Conservation (phyloP, 2,888 invertebrate species). For the Scaptomyza reducta region DNA sequence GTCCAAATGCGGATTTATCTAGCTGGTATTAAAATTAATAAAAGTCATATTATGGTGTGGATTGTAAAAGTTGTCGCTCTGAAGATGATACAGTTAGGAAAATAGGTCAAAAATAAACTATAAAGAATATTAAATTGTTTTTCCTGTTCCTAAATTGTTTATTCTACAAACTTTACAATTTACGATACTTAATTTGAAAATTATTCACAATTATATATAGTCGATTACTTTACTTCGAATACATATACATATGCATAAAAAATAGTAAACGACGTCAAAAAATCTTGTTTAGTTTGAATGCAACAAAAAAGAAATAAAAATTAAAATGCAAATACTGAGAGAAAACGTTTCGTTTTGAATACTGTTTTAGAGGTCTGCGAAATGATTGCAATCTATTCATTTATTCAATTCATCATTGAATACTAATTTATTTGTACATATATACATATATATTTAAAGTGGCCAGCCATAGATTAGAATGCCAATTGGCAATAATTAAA, state of each 20-base stretch:
- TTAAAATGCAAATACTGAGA: background rate
- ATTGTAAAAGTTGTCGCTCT: background rate
- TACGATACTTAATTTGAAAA: too few relatives aligned
- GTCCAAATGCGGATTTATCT: slow-evolving; percentile 32
- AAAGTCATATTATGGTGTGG: background rate
- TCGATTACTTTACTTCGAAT: background rate
- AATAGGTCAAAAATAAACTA: background rate
- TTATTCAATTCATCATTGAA: slow-evolving; percentile 53
- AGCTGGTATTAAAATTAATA: background rate
- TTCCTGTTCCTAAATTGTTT: too few relatives aligned
- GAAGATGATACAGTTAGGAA: background rate
- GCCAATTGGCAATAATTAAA: slow-evolving; percentile 60
- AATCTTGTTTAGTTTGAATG: slow-evolving; percentile 27
- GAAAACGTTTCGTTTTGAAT: slow-evolving; percentile 24
- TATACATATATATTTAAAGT: slow-evolving; percentile 26
- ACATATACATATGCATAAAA: slow-evolving; percentile 7
- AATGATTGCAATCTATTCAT: slow-evolving; percentile 57
- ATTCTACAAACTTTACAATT: too few relatives aligned
- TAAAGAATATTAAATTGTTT: too few relatives aligned
- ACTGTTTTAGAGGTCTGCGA: slow-evolving; percentile 32
- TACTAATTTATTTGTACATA: background rate
- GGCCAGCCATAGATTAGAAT: slow-evolving; percentile 54
- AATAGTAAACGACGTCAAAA: slow-evolving; percentile 33
- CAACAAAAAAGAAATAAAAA: background rate
- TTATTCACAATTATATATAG: background rate